A percentile compares a stretch with the other conserved stretches of the same genome.
Evolutionary conservation across 2,797 vertebrate genomes (phyloP).

Genomic region (Heliangelus exortis): DNA sequence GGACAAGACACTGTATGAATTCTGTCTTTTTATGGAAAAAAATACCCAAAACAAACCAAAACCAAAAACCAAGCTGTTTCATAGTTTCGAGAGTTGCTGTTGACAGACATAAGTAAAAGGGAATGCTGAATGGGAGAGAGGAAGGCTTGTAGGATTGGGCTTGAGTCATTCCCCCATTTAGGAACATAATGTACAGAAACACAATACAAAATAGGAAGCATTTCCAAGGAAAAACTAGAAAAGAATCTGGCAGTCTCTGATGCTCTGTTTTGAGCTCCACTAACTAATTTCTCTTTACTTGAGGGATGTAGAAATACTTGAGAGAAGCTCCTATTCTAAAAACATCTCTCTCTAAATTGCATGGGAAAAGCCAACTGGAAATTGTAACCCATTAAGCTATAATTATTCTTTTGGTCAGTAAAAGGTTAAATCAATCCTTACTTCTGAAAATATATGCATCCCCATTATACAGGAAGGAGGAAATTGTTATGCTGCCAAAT

Average conservation of each 20-base stretch:
- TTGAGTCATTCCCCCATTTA: not conserved
- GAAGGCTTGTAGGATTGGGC: not conserved
- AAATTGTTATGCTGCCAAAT: not conserved
- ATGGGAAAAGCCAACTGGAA: not conserved
- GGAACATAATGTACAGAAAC: not conserved
- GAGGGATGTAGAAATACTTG: not conserved
- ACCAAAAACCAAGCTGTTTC: no score
- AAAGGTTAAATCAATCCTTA: not conserved
- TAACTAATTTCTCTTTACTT: not conserved
- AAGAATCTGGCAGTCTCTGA: not conserved
- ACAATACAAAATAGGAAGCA: not conserved
- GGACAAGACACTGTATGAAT: not conserved
- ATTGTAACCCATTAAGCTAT: not conserved
- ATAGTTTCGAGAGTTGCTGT: not conserved
- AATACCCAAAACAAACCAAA: no score
- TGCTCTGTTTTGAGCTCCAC: not conserved
- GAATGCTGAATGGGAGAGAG: not conserved
- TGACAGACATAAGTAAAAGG: not conserved
- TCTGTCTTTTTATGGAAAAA: not conserved
- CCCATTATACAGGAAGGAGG: not conserved
- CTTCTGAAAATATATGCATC: not conserved
- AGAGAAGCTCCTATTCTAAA: not conserved
- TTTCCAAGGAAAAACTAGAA: not conserved
- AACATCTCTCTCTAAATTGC: not conserved
- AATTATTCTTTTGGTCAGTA: not conserved